These are phyloP conservation scores for Antechinus stuartii DNA, from an alignment of 2,113 vertebrate genomes.

Conservation along the genomic window DNA sequence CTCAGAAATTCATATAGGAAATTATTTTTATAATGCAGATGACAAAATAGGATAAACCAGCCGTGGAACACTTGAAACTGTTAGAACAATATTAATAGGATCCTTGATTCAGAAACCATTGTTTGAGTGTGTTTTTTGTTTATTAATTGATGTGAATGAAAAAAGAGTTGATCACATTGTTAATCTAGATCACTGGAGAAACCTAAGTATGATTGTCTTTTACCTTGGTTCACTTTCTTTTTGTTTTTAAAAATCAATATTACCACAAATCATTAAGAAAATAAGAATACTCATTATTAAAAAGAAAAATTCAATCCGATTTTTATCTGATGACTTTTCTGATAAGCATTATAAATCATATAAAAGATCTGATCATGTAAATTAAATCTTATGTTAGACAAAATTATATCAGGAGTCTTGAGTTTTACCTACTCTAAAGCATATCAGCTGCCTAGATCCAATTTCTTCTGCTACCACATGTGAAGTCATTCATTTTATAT, in stretches of 20 bases:
- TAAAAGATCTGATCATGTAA: slow-evolving; percentile 10
- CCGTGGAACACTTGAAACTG: not conserved
- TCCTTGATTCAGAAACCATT: not conserved
- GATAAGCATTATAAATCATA: not conserved
- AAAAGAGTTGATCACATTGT: not conserved
- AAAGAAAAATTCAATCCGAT: not conserved
- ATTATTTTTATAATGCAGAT: slow-evolving; percentile 8
- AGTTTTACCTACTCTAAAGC: not conserved
- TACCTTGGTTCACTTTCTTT: not conserved
- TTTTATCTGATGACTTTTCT: not conserved
- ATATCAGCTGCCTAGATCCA: slow-evolving; percentile 37
- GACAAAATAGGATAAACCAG: slow-evolving; percentile 4
- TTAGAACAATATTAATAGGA: not conserved
- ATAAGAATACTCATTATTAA: not conserved
- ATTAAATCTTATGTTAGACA: not conserved
- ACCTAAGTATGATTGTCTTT: slow-evolving; percentile 2
- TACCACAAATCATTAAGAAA: not conserved
- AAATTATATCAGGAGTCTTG: not conserved
- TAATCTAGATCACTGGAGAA: not conserved
- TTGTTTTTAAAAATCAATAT: not conserved
- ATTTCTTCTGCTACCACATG: slow-evolving; percentile 41
- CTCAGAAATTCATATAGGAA: not conserved
- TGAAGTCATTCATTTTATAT: slow-evolving; percentile 18
- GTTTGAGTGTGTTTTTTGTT: slow-evolving; percentile 29
- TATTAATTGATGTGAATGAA: slow-evolving; percentile 39